Percentiles rank a stretch among this genome's conserved stretches.
phyloP scores from a whole-genome alignment of 2,113 vertebrate species.

The Corythornis vintsioides region DNA sequence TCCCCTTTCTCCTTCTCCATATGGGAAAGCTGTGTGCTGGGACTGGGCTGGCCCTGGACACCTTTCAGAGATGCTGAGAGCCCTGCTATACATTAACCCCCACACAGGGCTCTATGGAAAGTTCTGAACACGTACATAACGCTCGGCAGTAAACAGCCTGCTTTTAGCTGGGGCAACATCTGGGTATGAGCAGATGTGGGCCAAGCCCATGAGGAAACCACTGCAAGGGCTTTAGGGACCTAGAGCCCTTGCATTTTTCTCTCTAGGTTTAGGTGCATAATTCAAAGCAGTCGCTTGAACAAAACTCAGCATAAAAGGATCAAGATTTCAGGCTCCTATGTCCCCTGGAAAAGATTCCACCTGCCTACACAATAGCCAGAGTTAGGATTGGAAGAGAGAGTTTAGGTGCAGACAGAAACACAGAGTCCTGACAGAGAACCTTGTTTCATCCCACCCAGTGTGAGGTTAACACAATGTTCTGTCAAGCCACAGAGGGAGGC shows the following conservation, averaged over 20 bases:
- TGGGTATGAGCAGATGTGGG: background rate
- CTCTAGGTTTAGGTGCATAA: background rate
- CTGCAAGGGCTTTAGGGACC: background rate
- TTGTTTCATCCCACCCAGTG: conserved; percentile 13
- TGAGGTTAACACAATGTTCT: conserved; percentile 59
- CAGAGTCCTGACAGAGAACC: background rate
- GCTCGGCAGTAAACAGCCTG: background rate
- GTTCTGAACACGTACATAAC: background rate
- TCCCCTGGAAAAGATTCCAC: background rate
- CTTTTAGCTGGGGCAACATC: background rate
- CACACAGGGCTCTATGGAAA: background rate
- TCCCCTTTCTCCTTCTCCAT: background rate
- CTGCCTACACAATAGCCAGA: rapidly evolving
- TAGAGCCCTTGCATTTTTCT: background rate
- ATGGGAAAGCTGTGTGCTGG: background rate
- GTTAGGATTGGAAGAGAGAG: background rate
- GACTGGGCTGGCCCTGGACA: background rate
- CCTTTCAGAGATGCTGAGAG: conserved; percentile 17
- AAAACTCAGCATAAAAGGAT: background rate
- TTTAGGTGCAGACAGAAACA: background rate
- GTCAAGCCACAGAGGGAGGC: conserved; percentile 35
- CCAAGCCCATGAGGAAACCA: background rate
- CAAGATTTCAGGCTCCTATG: background rate
- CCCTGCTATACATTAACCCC: conserved; percentile 3
- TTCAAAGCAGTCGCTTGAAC: background rate